Conservation (phyloP, 1,140 invertebrate genomes). For the Solenopsis fugax region DNA sequence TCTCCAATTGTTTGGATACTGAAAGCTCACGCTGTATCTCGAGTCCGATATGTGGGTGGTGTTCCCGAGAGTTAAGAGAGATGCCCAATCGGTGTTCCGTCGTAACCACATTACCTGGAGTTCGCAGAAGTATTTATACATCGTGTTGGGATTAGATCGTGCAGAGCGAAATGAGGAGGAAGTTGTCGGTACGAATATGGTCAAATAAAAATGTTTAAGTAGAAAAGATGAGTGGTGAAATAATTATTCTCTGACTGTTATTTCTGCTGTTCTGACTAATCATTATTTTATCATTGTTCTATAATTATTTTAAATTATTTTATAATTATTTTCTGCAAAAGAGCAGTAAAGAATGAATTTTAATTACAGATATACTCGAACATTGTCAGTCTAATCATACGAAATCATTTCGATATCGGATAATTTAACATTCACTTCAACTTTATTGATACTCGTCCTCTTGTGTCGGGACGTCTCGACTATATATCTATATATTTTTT, state of each 20-base stretch:
- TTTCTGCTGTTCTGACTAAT: neutral
- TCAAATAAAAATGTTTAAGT: neutral
- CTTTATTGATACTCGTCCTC: too few species aligned
- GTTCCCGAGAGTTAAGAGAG: conserved; percentile 87
- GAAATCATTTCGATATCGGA: neutral
- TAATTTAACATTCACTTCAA: neutral
- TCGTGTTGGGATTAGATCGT: neutral
- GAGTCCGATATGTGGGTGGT: conserved; percentile 87
- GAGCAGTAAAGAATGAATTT: neutral
- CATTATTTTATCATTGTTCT: too few species aligned
- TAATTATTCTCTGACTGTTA: neutral
- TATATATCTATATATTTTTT: too few species aligned
- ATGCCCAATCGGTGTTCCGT: conserved; percentile 84
- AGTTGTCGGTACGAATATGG: neutral
- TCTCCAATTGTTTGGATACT: conserved; percentile 93
- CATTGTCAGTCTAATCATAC: neutral
- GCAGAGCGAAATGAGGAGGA: too few species aligned
- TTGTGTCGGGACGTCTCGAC: too few species aligned
- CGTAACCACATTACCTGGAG: conserved; percentile 88
- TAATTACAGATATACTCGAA: neutral
- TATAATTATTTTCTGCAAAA: neutral
- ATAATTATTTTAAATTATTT: neutral
- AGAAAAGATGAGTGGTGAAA: neutral
- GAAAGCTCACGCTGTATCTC: conserved; percentile 84
- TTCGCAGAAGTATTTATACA: conserved; percentile 2